Percentiles rank a stretch among this genome's conserved stretches.
phyloP scores from a whole-genome alignment of 2,888 invertebrate genomes.

The Bimastos eiseni region DNA sequence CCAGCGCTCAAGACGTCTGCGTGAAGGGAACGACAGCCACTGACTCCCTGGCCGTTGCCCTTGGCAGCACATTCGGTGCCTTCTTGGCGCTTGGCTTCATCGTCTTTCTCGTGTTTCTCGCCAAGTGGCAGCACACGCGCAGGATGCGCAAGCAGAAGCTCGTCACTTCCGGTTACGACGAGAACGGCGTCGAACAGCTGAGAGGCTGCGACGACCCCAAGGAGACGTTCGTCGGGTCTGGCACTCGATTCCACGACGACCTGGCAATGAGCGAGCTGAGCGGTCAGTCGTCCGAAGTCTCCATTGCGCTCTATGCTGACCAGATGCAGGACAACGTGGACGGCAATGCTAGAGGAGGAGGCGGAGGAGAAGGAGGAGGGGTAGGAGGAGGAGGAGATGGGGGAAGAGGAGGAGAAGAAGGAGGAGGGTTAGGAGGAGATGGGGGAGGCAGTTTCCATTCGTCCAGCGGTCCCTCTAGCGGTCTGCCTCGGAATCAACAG shows the following conservation, averaged over 20 bases:
- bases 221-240: background rate
- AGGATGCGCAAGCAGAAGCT: conserved; percentile 37
- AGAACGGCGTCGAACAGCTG: background rate
- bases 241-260: conserved; percentile 33
- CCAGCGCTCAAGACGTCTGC: conserved; percentile 34
- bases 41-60: conserved; percentile 45
- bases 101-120: conserved; percentile 46
- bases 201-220: background rate
- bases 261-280: conserved; percentile 36
- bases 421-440: background rate
- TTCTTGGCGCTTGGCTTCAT: conserved; percentile 47
- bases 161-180: background rate
- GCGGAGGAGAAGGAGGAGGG: background rate
- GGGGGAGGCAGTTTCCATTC: background rate
- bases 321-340: background rate
- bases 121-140: conserved; percentile 46
- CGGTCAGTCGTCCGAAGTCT: conserved; percentile 34
- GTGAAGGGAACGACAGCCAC: conserved; percentile 42
- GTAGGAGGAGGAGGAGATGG: background rate
- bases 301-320: conserved; percentile 8
- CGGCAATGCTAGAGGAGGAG: background rate
- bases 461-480: conserved; percentile 20
- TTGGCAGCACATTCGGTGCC: conserved; percentile 47
- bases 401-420: background rate
- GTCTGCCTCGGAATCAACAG: background rate